These are phyloP conservation scores for Sciurus niger DNA, from an alignment of 2,113 vertebrate species.

Conservation along the genomic window DNA sequence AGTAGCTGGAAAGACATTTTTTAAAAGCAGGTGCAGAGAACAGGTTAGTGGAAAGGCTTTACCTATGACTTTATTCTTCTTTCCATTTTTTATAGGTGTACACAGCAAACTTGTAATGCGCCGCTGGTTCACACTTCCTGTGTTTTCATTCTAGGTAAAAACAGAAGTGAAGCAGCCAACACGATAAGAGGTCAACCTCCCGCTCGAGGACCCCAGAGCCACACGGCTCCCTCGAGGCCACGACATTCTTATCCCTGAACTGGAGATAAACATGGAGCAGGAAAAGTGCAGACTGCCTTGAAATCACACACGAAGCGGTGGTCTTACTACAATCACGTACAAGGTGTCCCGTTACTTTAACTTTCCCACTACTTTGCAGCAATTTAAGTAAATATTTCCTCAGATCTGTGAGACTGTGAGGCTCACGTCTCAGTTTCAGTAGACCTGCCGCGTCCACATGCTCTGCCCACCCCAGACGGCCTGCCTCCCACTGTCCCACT, in stretches of 20 bases:
- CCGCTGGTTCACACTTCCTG: slow-evolving; percentile 87
- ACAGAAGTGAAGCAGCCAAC: slow-evolving; percentile 67
- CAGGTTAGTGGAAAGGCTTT: slow-evolving; percentile 69
- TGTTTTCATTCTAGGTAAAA: slow-evolving; percentile 92
- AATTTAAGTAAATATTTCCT: not conserved
- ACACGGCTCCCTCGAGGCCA: not conserved
- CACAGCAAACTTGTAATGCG: slow-evolving; percentile 96
- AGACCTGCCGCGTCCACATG: not conserved
- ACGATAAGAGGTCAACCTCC: not conserved
- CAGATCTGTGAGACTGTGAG: not conserved
- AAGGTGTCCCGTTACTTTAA: not conserved
- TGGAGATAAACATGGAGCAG: not conserved
- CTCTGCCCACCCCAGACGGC: no score
- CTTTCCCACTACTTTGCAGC: not conserved
- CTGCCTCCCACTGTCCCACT: not conserved
- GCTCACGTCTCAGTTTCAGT: not conserved
- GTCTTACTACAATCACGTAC: not conserved
- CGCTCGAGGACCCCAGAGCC: not conserved
- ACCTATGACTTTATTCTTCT: slow-evolving; percentile 99
- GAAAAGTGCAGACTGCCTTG: not conserved
- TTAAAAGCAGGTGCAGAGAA: not conserved
- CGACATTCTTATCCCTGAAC: not conserved
- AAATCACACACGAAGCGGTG: not conserved
- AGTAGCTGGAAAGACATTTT: not conserved
- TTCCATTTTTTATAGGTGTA: slow-evolving; percentile 97